Evolutionary conservation across 2,888 invertebrate species (phyloP), one percentile per base, ranked within the genome.

Genomic region (Dasysyrphus albostriatus): DNA sequence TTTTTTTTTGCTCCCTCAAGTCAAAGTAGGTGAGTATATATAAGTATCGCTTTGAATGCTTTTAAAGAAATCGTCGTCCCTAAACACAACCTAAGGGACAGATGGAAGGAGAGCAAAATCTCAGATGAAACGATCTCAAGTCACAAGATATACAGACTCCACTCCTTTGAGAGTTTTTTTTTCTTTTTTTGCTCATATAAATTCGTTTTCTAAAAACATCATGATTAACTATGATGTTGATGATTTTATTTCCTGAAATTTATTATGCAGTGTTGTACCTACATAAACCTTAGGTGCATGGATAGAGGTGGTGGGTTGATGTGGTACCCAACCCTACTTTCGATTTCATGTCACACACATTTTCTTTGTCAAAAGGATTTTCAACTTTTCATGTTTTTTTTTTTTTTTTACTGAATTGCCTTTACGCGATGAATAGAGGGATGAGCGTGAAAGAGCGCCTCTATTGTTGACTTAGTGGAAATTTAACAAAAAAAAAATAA

Each of bases 341-440:
- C 69, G 69, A 81, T 75, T 70, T 70, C 44, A 56, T 61, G 70
- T 77, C 77, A 70, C 77, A 70, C 77, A 29, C 54, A 61, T 77
- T 77, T 67, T 32, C 39, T 61, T 59, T 70, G 59, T 69, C 39
- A 69, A 34, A 59, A 51, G 76, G 39, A 54, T 39, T 78, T 70
- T 78, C 63, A 70, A 72, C 49, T 42, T 70, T 69, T 49, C 76
- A 76, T 76, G 34, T 67, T 49, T 19, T 39, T 49, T 37, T 29
- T 16, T 51, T 69, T 39, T 54, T 39, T n/a, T 7, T 37, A 9
- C 47, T 65, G 47, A 65, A 47, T 47, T 32, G 65, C 47, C 8
- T 29, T n/a, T 65, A 65, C 32, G 47, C 61, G 24, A 5, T 24
- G 42, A 59, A 39, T 59, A 19, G n/a, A 24, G 39, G 39, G 61